phyloP scores from a whole-genome alignment of 2,888 invertebrate species.

The Chrysolina americana region DNA sequence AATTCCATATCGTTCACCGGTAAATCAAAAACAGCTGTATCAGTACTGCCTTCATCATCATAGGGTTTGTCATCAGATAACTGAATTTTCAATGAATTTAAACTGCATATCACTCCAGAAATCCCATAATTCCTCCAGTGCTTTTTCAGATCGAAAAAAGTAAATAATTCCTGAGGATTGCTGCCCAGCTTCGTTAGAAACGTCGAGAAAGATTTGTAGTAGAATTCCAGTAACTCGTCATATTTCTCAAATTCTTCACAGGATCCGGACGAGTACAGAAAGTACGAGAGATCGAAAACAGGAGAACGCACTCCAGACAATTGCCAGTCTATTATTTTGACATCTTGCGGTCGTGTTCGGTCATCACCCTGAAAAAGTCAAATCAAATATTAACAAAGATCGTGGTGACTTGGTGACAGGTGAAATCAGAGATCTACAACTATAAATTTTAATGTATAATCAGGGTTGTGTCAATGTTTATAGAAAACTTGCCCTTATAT shows the following conservation, averaged over 20 bases:
- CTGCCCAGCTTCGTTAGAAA: slow-evolving; percentile 55
- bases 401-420: too few relatives aligned
- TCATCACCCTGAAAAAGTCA: neutral
- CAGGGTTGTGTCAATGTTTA: too few relatives aligned
- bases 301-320: slow-evolving; percentile 43
- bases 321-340: slow-evolving; percentile 20
- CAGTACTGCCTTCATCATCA: neutral
- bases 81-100: slow-evolving; percentile 36
- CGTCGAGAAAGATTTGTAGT: slow-evolving; percentile 57
- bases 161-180: slow-evolving; percentile 57
- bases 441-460: too few relatives aligned
- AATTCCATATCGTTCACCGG: slow-evolving; percentile 6
- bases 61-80: slow-evolving; percentile 36
- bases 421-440: too few relatives aligned
- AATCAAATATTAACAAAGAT: too few relatives aligned
- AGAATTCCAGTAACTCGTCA: slow-evolving; percentile 57
- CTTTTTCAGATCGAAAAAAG: slow-evolving; percentile 53
- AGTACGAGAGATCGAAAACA: slow-evolving; percentile 53
- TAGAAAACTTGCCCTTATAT: too few relatives aligned
- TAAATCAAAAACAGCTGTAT: neutral
- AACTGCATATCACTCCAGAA: slow-evolving; percentile 47
- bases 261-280: neutral
- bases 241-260: slow-evolving; percentile 43
- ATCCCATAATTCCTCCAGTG: slow-evolving; percentile 51
- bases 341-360: neutral